Conservation (phyloP, 1,140 invertebrate genomes). For the Oryctes rhinoceros region DNA sequence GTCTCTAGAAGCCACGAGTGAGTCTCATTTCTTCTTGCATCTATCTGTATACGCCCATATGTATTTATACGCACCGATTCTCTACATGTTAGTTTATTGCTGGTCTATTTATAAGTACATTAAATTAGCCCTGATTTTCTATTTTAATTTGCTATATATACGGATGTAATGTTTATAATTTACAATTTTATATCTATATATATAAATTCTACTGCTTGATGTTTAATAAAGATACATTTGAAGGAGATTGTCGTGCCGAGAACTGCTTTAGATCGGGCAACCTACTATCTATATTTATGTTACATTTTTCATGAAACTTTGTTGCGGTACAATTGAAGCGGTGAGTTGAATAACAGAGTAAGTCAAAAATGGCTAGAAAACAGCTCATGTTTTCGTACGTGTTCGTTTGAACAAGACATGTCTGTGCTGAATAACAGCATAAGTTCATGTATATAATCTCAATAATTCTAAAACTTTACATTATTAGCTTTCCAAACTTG, state of each 20-base stretch:
- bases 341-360: too few relatives aligned
- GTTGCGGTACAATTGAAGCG: not conserved
- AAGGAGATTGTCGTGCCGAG: not conserved
- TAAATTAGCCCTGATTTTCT: slow-evolving; percentile 22
- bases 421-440: too few relatives aligned
- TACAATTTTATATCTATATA: not conserved
- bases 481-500: too few relatives aligned
- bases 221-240: not conserved
- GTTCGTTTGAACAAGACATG: too few relatives aligned
- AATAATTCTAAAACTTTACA: too few relatives aligned
- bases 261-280: not conserved
- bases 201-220: slow-evolving; percentile 9
- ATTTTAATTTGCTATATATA: slow-evolving; percentile 7
- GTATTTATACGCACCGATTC: not conserved
- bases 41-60: not conserved
- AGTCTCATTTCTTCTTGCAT: not conserved
- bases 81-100: slow-evolving; percentile 6
- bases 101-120: not conserved
- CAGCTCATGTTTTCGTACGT: too few relatives aligned
- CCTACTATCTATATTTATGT: not conserved
- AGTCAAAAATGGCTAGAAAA: too few relatives aligned
- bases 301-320: not conserved
- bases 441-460: too few relatives aligned
- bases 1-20: not conserved
- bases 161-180: slow-evolving; percentile 15